A percentile compares a stretch with the other conserved stretches of the same genome.
Conservation (phyloP, 1,140 invertebrate genomes). For the Pogonus chalceus region DNA sequence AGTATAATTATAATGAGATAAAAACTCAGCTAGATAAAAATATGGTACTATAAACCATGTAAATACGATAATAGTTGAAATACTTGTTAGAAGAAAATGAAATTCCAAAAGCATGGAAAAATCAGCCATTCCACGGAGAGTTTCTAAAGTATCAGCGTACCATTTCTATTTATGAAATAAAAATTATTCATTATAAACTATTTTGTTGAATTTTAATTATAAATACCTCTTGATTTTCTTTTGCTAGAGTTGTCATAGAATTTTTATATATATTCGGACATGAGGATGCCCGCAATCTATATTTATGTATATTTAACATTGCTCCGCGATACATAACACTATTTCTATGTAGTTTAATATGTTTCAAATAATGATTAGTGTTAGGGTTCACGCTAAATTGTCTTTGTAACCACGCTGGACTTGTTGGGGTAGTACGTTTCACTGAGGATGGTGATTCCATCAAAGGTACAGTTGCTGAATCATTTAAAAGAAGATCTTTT, state of each 20-base stretch:
- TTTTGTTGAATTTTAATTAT: too few relatives aligned
- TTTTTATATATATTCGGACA: constrained; percentile 85
- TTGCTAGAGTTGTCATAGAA: constrained; percentile 75
- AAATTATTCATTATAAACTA: constrained; percentile 2
- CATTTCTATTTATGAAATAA: constrained; percentile 52
- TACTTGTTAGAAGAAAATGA: constrained; percentile 68
- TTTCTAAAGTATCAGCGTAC: constrained; percentile 59
- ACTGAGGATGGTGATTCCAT: constrained; percentile 25
- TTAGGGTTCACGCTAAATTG: constrained; percentile 42
- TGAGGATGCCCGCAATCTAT: constrained; percentile 73
- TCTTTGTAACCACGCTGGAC: constrained; percentile 45
- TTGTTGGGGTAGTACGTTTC: constrained; percentile 16
- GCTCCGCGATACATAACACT: constrained; percentile 76
- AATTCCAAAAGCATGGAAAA: constrained; percentile 70
- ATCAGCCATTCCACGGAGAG: constrained; percentile 64
- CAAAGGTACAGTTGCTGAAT: constrained; percentile 7
- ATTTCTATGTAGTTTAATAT: constrained; percentile 65
- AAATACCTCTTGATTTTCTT: constrained; percentile 59
- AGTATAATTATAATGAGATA: constrained; percentile 49
- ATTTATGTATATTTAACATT: constrained; percentile 68
- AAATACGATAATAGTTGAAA: constrained; percentile 77
- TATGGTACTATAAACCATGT: constrained; percentile 87
- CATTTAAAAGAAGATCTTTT: not conserved
- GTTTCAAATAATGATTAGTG: constrained; percentile 59
- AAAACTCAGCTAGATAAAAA: constrained; percentile 72